These are phyloP conservation scores for Eucera pruinosa DNA, from an alignment of 2,888 invertebrate genomes.

Conservation along the genomic window DNA sequence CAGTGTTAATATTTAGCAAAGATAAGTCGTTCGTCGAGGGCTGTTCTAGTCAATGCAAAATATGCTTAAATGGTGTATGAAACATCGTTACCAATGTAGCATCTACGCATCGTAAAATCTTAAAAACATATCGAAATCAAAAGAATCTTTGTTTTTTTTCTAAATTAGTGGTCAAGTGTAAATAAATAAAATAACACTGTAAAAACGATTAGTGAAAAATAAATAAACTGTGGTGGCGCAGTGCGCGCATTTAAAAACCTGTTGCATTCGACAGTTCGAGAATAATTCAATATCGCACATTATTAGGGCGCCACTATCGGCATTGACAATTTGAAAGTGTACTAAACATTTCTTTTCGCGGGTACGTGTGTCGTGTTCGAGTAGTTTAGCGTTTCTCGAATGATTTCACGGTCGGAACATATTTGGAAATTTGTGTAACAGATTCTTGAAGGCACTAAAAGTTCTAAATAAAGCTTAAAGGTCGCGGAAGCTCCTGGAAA, in stretches of 20 bases:
- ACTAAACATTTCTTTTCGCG: too few relatives aligned
- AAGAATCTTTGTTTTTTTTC: not conserved
- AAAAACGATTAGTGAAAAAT: not conserved
- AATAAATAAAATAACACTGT: too few relatives aligned
- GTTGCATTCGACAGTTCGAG: not conserved
- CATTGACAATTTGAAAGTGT: not conserved
- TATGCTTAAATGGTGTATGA: conserved; percentile 30
- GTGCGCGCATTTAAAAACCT: not conserved
- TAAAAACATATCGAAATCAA: not conserved
- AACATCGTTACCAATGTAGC: not conserved
- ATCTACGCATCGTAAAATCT: not conserved
- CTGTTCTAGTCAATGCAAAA: conserved; percentile 33
- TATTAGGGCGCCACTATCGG: conserved; percentile 30
- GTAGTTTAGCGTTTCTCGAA: not conserved
- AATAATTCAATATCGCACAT: not conserved
- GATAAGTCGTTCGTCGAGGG: conserved; percentile 66
- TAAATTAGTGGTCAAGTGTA: too few relatives aligned
- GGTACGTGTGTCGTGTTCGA: too few relatives aligned
- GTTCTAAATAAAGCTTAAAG: conserved; percentile 42
- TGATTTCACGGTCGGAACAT: not conserved
- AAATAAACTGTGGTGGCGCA: not conserved
- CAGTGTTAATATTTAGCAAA: conserved; percentile 75
- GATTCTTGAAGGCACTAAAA: not conserved
- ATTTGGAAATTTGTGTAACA: conserved; percentile 3
- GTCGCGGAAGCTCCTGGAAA: conserved; percentile 21